Base-by-base conservation (phyloP, 2,888 invertebrate species). In the Mimachlamys varia region DNA sequence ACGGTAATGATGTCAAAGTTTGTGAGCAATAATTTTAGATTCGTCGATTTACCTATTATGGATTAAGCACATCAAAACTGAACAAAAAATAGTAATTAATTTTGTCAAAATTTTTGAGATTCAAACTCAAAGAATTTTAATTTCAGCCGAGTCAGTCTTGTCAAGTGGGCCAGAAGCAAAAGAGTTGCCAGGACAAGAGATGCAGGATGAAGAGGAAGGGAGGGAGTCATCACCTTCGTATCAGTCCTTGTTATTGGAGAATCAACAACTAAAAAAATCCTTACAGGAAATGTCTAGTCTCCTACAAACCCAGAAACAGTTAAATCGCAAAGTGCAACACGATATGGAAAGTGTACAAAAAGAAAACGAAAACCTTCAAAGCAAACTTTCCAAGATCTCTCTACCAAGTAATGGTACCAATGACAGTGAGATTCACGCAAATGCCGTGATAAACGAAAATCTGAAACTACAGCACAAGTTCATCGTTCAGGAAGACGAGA, bases 401-500 rank as follows among this genome's bases (percentile, higher is more conserved):
- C 33, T 76, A 22, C 76, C 76, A 76, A 76, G 33, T 27, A 76
- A 76, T 27, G 76, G 76, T 10, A 76, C 76, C 10, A 88, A 50
- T 7, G 50, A 88, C n/a, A 88, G 88, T 12, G 91, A 91, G 15
- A 37, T 94, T 88, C 92, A 94, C 89, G 58, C 87, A 58, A 76
- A 89, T 58, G 62, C 44, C 7, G 87, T 90, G 19, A 89, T 88
- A 22, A 87, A 50, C 0, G 95, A 95, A 58, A 95, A 95, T 90
- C 88, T 93, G 49, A 90, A 92, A 58, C 90, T 95, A 38, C 92
- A 93, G 87, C 92, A 95, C 88, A 93, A 91, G 90, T 90, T 96
- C 19, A 89, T 93, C 5, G 53, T 62, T 27, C 92, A 95, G 49
- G 95, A 95, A 89, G 95, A 95, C 27, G 95, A 95, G 55, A 89